phyloP scores from a whole-genome alignment of 2,888 invertebrate genomes.

The Aspidiotus rigidus region DNA sequence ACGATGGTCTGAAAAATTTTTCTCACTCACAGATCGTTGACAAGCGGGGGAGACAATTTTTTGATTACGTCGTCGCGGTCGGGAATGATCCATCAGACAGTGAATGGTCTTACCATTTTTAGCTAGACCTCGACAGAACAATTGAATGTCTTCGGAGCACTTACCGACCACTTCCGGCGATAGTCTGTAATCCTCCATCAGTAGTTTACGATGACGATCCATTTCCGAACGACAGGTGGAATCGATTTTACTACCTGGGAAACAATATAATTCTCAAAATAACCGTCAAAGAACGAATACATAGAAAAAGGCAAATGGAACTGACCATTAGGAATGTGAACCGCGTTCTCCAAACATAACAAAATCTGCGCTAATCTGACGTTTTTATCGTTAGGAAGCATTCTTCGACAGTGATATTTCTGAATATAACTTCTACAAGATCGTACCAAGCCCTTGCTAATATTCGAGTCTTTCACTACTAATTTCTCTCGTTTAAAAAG shows the following conservation, averaged over 20 bases:
- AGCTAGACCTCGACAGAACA: constrained; percentile 64
- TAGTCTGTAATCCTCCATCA: constrained; percentile 87
- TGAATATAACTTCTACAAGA: constrained; percentile 86
- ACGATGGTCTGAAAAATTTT: background rate
- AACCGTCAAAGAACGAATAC: background rate
- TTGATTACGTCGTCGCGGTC: constrained; percentile 14
- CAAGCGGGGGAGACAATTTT: constrained; percentile 50
- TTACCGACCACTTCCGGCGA: constrained; percentile 85
- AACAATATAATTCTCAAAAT: background rate
- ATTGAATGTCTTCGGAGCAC: constrained; percentile 75
- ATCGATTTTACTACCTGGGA: constrained; percentile 51
- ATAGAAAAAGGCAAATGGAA: background rate
- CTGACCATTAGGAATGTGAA: constrained; percentile 53
- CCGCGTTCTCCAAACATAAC: constrained; percentile 75
- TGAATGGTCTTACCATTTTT: constrained; percentile 84
- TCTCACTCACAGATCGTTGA: constrained; percentile 56
- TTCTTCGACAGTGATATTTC: constrained; percentile 71
- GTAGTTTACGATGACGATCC: constrained; percentile 76
- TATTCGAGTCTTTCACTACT: constrained; percentile 80
- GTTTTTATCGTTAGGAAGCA: constrained; percentile 70
- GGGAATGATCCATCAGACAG: constrained; percentile 76
- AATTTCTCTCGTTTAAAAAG: constrained; percentile 75
- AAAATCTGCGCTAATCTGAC: constrained; percentile 81
- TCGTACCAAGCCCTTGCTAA: constrained; percentile 76
- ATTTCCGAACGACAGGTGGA: constrained; percentile 79